Base-by-base conservation (phyloP, 2,888 invertebrate species). In the Rhaphigaster nebulosa region DNA sequence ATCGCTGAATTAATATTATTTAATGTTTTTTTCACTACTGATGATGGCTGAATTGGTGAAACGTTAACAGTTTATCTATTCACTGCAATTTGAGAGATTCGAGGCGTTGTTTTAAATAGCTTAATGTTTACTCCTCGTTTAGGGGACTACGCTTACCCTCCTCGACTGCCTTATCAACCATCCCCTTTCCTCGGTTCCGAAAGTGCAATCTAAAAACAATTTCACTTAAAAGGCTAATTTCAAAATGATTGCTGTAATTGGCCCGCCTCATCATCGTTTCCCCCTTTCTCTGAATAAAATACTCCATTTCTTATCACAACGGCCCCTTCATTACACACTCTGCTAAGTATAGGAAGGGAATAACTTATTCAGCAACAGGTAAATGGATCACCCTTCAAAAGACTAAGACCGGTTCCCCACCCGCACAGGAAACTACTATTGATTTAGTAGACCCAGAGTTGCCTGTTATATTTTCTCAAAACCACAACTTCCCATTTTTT, bases 211-310 rank as follows among this genome's bases (percentile, higher is more conserved):
- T 65, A 65, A 65, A 65, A 65, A 65, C 65, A 65, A 70, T 70
- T 70, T 70, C 70, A 34, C 70, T 70, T 70, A 70, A 70, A 70
- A 34, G 70, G 34, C 70, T 70, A 70, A 70, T 70, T 70, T 34
- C 34, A 29, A 34, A 70, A 70, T 34, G 15, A 70, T 34, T 70
- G 70, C 0, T 38, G 70, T 34, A 70, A 70, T 70, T 70, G 34
- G 29, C 29, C 29, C 29, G 2, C 70, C 70, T 70, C 70, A 70
- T 70, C 34, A 70, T 70, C 70, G 5, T 34, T 70, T 34, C 70
- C 20, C 34, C 34, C 15, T 70, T 70, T 70, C 34, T 8, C 70
- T 20, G 34, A 29, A 34, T 1, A 34, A 70, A 70, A 70, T 34
- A 34, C 18, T 20, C 70, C 70, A 3, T 34, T 34, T 70, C 34